These are phyloP conservation scores for Amphipyra berbera DNA, from an alignment of 2,888 invertebrate genomes.

Conservation along the genomic window DNA sequence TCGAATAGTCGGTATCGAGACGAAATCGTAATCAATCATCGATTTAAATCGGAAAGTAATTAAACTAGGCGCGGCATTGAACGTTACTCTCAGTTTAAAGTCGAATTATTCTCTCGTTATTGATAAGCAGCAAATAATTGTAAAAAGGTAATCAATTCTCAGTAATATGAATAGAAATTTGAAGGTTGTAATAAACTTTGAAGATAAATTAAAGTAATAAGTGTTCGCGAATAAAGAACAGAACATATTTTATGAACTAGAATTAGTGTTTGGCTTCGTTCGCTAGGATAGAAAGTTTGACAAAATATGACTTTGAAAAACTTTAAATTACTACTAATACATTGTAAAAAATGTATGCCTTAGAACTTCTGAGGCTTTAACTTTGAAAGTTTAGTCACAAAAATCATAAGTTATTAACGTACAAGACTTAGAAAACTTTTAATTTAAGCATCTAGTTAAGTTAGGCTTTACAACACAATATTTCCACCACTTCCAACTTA, in stretches of 20 bases:
- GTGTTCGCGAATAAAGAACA: slow-evolving; percentile 22
- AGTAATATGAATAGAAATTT: slow-evolving; percentile 37
- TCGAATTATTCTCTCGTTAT: slow-evolving; percentile 55
- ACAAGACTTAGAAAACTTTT: slow-evolving; percentile 11
- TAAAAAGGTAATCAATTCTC: slow-evolving; percentile 59
- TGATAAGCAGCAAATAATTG: slow-evolving; percentile 56
- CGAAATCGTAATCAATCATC: slow-evolving; percentile 63
- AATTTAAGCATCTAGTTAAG: slow-evolving; percentile 3
- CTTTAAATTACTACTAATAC: slow-evolving; percentile 9
- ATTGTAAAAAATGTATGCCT: slow-evolving; percentile 10
- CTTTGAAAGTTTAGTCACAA: slow-evolving; percentile 14
- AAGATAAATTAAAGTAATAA: slow-evolving; percentile 36
- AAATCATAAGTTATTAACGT: slow-evolving; percentile 11
- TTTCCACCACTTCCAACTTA: no score
- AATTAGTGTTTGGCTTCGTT: slow-evolving; percentile 9
- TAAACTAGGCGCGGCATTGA: slow-evolving; percentile 51
- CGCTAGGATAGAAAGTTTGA: slow-evolving; percentile 25
- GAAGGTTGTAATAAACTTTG: slow-evolving; percentile 34
- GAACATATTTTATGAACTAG: slow-evolving; percentile 16
- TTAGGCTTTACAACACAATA: background rate
- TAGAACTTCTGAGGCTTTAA: slow-evolving; percentile 4
- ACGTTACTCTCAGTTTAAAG: slow-evolving; percentile 38
- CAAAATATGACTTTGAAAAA: slow-evolving; percentile 34
- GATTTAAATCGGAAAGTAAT: slow-evolving; percentile 64
- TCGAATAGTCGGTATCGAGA: slow-evolving; percentile 39